Conservation (phyloP, 2,113 vertebrate genomes). For the Prionailurus viverrinus region DNA sequence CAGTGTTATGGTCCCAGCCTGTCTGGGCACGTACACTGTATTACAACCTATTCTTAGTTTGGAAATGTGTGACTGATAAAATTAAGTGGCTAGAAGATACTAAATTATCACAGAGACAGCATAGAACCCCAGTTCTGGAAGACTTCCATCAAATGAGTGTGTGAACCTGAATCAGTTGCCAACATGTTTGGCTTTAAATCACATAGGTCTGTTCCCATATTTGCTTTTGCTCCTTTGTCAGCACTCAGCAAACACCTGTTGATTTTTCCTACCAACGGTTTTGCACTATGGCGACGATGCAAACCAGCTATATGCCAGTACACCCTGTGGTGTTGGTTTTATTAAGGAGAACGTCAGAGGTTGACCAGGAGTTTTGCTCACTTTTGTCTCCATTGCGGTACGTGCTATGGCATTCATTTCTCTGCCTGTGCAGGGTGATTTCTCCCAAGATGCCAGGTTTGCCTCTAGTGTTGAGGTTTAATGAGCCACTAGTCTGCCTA, state of each 20-base stretch:
- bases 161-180: conserved; percentile 38
- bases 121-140: neutral
- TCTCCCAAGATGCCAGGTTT: neutral
- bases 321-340: neutral
- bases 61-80: conserved; percentile 31
- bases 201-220: neutral
- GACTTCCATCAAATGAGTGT: neutral
- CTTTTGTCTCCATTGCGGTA: neutral
- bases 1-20: neutral
- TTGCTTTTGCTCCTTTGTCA: conserved; percentile 8
- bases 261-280: conserved; percentile 22
- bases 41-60: conserved; percentile 19
- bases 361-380: neutral
- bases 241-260: conserved; percentile 52
- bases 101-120: neutral
- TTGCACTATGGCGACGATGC: neutral
- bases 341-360: neutral
- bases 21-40: neutral
- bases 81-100: neutral
- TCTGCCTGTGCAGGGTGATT: neutral
- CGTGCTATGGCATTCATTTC: neutral
- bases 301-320: neutral
- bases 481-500: neutral
- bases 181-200: neutral
- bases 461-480: neutral